A percentile compares a stretch with the other conserved stretches of the same genome.
Conservation (phyloP, 1,140 invertebrate genomes). For the Amyelois transitella region DNA sequence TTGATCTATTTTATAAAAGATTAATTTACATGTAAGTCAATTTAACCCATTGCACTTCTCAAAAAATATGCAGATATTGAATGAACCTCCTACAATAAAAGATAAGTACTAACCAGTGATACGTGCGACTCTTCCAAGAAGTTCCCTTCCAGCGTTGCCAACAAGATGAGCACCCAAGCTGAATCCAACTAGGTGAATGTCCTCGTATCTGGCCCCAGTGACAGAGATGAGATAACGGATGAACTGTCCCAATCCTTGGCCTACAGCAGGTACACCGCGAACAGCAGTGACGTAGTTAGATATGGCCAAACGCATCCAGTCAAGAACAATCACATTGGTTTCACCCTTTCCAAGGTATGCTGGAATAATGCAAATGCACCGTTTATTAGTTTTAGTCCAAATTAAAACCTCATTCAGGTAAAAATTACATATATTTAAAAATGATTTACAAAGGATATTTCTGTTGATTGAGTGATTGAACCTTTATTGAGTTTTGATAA, state of each 20-base stretch:
- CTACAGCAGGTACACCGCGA: constrained; percentile 32
- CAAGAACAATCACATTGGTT: constrained; percentile 34
- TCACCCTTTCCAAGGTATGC: constrained; percentile 17
- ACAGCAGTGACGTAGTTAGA: constrained; percentile 31
- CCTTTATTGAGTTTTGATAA: too few species aligned
- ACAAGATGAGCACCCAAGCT: constrained; percentile 90
- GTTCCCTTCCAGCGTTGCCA: constrained; percentile 80
- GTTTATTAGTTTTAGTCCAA: too few species aligned
- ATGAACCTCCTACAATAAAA: neutral
- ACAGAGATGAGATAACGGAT: constrained; percentile 25
- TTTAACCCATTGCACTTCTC: too few species aligned
- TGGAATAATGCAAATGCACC: too few species aligned
- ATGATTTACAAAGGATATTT: neutral
- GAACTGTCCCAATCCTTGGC: constrained; percentile 39
- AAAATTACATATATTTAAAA: too few species aligned
- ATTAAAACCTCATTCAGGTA: neutral
- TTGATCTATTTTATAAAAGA: too few species aligned
- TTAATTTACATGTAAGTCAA: too few species aligned
- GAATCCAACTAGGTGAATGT: constrained; percentile 89
- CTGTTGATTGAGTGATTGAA: neutral
- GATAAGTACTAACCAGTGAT: constrained; percentile 25
- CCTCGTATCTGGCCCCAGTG: constrained; percentile 30
- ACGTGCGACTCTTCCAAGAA: constrained; percentile 19
- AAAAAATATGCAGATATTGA: too few species aligned
- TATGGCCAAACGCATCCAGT: constrained; percentile 36